These are phyloP conservation scores for Mantis religiosa DNA, from an alignment of 2,888 invertebrate species.

Conservation along the genomic window DNA sequence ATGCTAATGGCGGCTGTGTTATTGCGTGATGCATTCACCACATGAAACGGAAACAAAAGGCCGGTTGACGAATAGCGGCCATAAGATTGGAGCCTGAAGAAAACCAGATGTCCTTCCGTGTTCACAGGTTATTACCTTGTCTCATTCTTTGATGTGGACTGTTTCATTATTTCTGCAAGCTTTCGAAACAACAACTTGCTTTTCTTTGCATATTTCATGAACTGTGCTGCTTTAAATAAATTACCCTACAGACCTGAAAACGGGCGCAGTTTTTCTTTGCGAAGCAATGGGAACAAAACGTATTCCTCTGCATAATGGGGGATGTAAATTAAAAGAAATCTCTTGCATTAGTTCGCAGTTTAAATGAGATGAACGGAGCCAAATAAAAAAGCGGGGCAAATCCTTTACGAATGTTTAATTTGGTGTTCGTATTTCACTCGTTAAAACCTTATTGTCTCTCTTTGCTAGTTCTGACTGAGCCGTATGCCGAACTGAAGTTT, in stretches of 20 bases:
- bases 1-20: not conserved
- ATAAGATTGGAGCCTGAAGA: not conserved
- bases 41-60: not conserved
- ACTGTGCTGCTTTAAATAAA: not conserved
- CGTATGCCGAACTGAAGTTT: not conserved
- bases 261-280: not conserved
- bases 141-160: not conserved
- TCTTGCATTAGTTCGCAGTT: not conserved
- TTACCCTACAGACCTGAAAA: not conserved
- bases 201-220: not conserved
- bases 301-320: not conserved
- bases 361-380: not conserved
- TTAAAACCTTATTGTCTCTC: not conserved
- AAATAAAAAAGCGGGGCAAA: not conserved
- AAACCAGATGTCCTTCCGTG: not conserved
- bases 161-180: not conserved
- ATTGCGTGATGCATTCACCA: not conserved
- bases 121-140: not conserved
- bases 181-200: not conserved
- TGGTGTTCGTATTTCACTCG: not conserved
- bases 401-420: not conserved
- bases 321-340: not conserved
- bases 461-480: too few relatives aligned
- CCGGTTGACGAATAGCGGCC: not conserved
- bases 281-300: not conserved